A percentile compares a stretch with the other conserved stretches of the same genome.
Evolutionary conservation across 2,888 invertebrate genomes (phyloP).

Genomic region (Nymphalis c-album): DNA sequence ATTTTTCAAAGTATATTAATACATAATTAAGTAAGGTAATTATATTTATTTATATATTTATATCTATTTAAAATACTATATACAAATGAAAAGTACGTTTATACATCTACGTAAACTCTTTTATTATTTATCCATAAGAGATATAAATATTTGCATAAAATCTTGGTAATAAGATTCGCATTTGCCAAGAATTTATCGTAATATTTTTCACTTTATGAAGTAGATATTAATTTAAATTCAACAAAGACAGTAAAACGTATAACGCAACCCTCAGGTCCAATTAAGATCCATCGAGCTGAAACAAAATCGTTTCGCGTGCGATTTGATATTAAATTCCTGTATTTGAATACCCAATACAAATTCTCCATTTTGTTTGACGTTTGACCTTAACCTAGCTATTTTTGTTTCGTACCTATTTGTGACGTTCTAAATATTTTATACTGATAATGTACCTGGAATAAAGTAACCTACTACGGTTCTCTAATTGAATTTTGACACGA

Average conservation of each 20-base stretch:
- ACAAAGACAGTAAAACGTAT: background rate
- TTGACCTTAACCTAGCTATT: conserved; percentile 34
- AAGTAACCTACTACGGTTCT: conserved; percentile 1
- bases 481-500: conserved; percentile 16
- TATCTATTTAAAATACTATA: too few relatives aligned
- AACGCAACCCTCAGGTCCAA: background rate
- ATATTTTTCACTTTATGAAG: background rate
- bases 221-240: background rate
- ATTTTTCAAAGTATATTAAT: too few relatives aligned
- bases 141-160: too few relatives aligned
- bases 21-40: too few relatives aligned
- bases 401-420: conserved; percentile 26
- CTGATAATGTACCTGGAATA: conserved; percentile 11
- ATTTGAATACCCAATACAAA: conserved; percentile 25
- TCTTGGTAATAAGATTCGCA: too few relatives aligned
- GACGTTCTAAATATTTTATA: conserved; percentile 23
- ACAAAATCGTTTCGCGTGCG: conserved; percentile 26
- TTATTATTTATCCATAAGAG: too few relatives aligned
- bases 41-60: too few relatives aligned
- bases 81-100: too few relatives aligned
- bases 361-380: conserved; percentile 28
- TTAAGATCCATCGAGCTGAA: background rate
- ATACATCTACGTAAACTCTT: too few relatives aligned
- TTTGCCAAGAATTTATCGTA: too few relatives aligned
- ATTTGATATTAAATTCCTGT: conserved; percentile 24